Base-by-base conservation (phyloP, 2,888 invertebrate species). In the Microdon myrmicae region DNA sequence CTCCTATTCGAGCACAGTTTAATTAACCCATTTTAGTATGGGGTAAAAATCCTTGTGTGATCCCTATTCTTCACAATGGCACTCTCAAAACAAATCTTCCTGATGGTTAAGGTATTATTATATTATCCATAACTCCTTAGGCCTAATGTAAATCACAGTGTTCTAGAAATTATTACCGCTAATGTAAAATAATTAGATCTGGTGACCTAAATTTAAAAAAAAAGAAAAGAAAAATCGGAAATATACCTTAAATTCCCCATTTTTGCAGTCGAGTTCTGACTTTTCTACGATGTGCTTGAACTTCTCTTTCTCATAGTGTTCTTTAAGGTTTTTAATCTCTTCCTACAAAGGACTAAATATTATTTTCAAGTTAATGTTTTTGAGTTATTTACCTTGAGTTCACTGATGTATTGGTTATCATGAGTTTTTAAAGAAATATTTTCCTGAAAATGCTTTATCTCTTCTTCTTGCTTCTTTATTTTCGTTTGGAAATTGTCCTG, bases 161-260 rank as follows among this genome's bases (percentile, higher is more conserved):
- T n/a, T n/a, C n/a, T n/a, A n/a, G n/a, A n/a, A n/a, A n/a, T n/a
- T n/a, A n/a, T n/a, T n/a, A n/a, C n/a, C n/a, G n/a, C n/a, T n/a
- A n/a, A n/a, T n/a, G n/a, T n/a, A n/a, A n/a, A n/a, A n/a, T n/a
- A n/a, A n/a, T n/a, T n/a, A n/a, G n/a, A n/a, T n/a, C n/a, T n/a
- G n/a, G n/a, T n/a, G n/a, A n/a, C n/a, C n/a, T n/a, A n/a, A n/a
- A n/a, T n/a, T n/a, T n/a, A n/a, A n/a, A n/a, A n/a, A n/a, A n/a
- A n/a, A 8, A 14, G 13, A 37, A 16, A 13, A 13, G 9, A 17
- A n/a, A 17, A 31, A 3, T n/a, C n/a, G n/a, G n/a, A n/a, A 20
- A 29, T 25, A 45, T 39, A 51, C 64, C 45, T 32, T 53, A 6
- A 64, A 32, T 10, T 28, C 25, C 1, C 38, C 43, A 16, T 26